Evolutionary conservation across 2,888 invertebrate genomes (phyloP), one percentile per base, ranked within the genome.

Genomic region (Hololepta plana): DNA sequence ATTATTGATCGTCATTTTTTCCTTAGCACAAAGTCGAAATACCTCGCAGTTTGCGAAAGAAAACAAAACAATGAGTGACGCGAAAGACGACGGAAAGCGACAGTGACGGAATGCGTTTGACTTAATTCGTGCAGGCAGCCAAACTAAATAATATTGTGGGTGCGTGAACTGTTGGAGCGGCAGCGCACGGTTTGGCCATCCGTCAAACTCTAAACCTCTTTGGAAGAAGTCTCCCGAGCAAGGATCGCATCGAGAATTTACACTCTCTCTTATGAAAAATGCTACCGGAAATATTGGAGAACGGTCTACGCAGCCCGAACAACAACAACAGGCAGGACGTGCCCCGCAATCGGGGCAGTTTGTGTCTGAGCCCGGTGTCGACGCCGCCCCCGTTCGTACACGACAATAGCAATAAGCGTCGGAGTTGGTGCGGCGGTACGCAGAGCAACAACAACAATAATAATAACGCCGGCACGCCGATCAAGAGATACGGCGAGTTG

Each of bases 391-490:
- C 43, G 12, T 38, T 45, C 12, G 40, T 46, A 30, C 45, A 44
- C 12, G 42, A 48, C 34, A 47, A 48, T 31, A 46, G 46, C 35
- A 51, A n/a, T 17, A 35, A 52, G 35, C 40, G 52, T 26, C 42
- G 47, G 32, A 53, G 52, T 34, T 52, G 53, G 51, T 53, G 52
- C 32, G 52, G 53, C 11, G 50, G 51, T 10, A 45, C 50, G 4
- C 42, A 47, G n/a, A 31, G 32, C n/a, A 28, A 29, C n/a, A 9
- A 12, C 13, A 9, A 23, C 14, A 12, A 12, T 8, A 11, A 12
- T 23, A 12, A 12, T 8, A 11, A 12, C 13, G 19, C 24, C n/a
- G 20, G 30, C n/a, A 19, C 31, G 10, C 33, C 35, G 7, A 29
- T 38, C 23, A 48, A 44, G 35, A 40, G 52, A 35, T 53, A 53